phyloP scores from a whole-genome alignment of 1,140 invertebrate species.

The Phymorhynchus buccinoides region DNA sequence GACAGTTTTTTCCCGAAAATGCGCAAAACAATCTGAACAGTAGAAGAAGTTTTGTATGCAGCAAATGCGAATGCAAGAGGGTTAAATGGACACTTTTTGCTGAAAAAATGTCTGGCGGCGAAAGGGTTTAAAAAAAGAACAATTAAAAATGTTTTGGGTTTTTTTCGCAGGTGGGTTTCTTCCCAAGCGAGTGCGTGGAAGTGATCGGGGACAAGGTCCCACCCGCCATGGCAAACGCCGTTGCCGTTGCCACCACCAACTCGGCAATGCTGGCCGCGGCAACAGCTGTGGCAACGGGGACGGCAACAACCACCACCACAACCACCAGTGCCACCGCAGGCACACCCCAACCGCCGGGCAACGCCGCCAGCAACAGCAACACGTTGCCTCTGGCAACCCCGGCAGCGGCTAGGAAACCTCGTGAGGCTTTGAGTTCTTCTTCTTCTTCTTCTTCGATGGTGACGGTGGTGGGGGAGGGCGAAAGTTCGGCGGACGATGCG shows the following conservation, averaged over 20 bases:
- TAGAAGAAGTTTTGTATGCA: too few species aligned
- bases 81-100: too few species aligned
- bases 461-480: not conserved
- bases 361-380: not conserved
- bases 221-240: conserved; percentile 80
- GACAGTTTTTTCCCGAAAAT: too few species aligned
- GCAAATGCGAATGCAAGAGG: too few species aligned
- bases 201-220: conserved; percentile 84
- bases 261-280: not conserved
- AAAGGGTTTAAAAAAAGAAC: too few species aligned
- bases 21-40: too few species aligned
- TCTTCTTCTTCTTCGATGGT: too few species aligned
- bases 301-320: not conserved
- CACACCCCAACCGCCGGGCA: too few species aligned
- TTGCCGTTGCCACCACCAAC: conserved; percentile 59
- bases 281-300: not conserved
- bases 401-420: conserved; percentile 41
- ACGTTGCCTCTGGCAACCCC: conserved; percentile 12
- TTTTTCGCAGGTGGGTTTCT: conserved; percentile 83
- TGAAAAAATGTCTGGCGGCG: too few species aligned
- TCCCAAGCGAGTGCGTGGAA: conserved; percentile 95
- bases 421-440: too few species aligned
- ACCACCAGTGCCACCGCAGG: not conserved
- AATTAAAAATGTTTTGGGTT: not conserved
- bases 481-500: not conserved